Evolutionary conservation across 2,888 invertebrate genomes (phyloP).

Genomic region (Hydropsyche betteni): DNA sequence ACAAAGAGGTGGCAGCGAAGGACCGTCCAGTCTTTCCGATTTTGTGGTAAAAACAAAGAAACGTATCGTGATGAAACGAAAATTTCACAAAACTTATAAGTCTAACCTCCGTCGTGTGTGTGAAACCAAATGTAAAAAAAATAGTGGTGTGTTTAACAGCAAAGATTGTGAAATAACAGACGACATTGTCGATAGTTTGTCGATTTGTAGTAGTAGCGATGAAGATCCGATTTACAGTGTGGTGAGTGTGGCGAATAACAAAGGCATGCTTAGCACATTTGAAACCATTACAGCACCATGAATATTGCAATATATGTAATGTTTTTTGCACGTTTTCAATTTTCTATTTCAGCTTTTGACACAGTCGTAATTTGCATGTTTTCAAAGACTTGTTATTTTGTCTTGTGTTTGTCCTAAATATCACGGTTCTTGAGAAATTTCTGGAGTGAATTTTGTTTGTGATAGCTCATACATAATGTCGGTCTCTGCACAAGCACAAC

Average conservation of each 20-base stretch:
- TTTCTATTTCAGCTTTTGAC: not conserved
- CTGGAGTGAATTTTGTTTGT: too few relatives aligned
- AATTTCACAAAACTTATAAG: slow-evolving; percentile 50
- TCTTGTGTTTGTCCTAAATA: too few relatives aligned
- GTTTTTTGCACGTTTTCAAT: not conserved
- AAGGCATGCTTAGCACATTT: slow-evolving; percentile 14
- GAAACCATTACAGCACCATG: not conserved
- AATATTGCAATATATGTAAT: not conserved
- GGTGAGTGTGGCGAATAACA: slow-evolving; percentile 60
- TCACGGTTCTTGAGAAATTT: too few relatives aligned
- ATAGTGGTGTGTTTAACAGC: slow-evolving; percentile 43
- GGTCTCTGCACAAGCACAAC: not conserved
- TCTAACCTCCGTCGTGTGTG: slow-evolving; percentile 32
- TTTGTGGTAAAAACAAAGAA: slow-evolving; percentile 59
- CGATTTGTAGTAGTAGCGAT: slow-evolving; percentile 55
- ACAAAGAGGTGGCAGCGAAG: slow-evolving; percentile 64
- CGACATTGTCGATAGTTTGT: slow-evolving; percentile 56
- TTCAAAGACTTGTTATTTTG: not conserved
- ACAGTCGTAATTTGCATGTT: not conserved
- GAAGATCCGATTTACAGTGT: slow-evolving; percentile 59
- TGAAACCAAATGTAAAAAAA: slow-evolving; percentile 11
- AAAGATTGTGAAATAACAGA: slow-evolving; percentile 35
- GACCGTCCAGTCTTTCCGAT: slow-evolving; percentile 60
- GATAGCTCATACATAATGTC: too few relatives aligned
- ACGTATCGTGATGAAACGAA: slow-evolving; percentile 55